These are phyloP conservation scores for Poecilia velifera DNA, from an alignment of 2,797 vertebrate genomes.

Conservation along the genomic window DNA sequence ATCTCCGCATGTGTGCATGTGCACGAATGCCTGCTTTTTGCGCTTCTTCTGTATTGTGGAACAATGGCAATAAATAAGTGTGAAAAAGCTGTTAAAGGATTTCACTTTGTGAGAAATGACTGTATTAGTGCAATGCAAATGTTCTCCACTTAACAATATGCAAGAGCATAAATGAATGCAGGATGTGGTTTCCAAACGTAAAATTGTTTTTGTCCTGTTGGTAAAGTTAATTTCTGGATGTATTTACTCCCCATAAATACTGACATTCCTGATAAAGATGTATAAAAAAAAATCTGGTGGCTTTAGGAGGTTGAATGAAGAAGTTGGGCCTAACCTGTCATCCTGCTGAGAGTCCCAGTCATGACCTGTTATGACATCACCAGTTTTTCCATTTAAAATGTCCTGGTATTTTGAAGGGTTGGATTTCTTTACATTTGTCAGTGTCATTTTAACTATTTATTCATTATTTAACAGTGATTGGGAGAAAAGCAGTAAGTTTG, in stretches of 20 bases:
- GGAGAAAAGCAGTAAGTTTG: not conserved
- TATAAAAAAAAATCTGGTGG: not conserved
- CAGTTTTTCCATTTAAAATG: not conserved
- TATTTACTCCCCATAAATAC: not conserved
- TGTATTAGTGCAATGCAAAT: not conserved
- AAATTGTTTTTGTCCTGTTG: not conserved
- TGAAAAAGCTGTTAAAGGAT: conserved; percentile 28
- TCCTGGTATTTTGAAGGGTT: not conserved
- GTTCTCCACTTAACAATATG: not conserved
- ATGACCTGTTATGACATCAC: not conserved
- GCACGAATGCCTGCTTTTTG: not conserved
- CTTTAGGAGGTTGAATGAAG: not conserved
- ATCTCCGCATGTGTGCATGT: not conserved
- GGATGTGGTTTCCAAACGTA: not conserved
- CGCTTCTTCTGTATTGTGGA: conserved; percentile 14
- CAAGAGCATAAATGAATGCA: conserved; percentile 4
- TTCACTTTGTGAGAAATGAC: conserved; percentile 17
- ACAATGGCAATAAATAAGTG: conserved; percentile 33
- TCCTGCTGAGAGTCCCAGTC: not conserved
- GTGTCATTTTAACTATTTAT: not conserved
- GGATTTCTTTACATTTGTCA: not conserved
- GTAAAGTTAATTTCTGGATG: not conserved
- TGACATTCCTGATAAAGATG: not conserved
- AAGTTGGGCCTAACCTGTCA: not conserved
- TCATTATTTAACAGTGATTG: not conserved